Base-by-base conservation (phyloP, 2,797 vertebrate genomes). In the Helostoma temminkii region DNA sequence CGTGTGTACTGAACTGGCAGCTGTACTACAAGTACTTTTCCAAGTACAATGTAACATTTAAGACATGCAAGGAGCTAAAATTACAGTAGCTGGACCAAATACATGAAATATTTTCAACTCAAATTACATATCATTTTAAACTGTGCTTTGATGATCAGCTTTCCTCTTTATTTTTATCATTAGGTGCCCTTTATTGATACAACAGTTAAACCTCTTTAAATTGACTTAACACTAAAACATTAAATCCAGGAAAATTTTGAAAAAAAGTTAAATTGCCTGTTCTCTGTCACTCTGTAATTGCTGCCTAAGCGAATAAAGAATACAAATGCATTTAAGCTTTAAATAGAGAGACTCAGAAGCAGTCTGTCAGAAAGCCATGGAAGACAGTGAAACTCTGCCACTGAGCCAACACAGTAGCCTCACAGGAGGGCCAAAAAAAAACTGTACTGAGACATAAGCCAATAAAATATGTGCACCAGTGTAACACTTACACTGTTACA, bases 371-470 rank as follows among this genome's bases (percentile, higher is more conserved):
- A 11, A 19, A 71, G 55, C 49, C 68, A 48, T 54, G 45, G 0
- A 64, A 50, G 42, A 61, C 50, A 62, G 34, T 30, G 67, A 45
- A 66, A 21, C 53, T 6, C 16, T 22, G 48, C 58, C 32, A n/a
- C 21, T 10, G 61, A 64, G 49, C 57, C 64, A 69, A 5, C 19
- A 37, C 42, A 68, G 26, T 57, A 37, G 54, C 54, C 32, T 54
- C 64, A 25, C 42, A 34, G 50, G 19, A 4, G n/a, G 2, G 42
- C 37, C 47, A 50, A 6, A 37, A 32, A 65, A 70, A 60, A 54
- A 68, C 52, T 78, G 67, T 4, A 53, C 55, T 56, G 52, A 43
- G 30, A 77, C 66, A 76, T 2, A 34, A 54, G 56, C 68, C 61
- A 59, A 74, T 75, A 45, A 43, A 73, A 74, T 42, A 37, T 32